Percentiles rank a stretch among this genome's conserved stretches.
phyloP scores from a whole-genome alignment of 2,888 invertebrate species.

The Acrobasis suavella region DNA sequence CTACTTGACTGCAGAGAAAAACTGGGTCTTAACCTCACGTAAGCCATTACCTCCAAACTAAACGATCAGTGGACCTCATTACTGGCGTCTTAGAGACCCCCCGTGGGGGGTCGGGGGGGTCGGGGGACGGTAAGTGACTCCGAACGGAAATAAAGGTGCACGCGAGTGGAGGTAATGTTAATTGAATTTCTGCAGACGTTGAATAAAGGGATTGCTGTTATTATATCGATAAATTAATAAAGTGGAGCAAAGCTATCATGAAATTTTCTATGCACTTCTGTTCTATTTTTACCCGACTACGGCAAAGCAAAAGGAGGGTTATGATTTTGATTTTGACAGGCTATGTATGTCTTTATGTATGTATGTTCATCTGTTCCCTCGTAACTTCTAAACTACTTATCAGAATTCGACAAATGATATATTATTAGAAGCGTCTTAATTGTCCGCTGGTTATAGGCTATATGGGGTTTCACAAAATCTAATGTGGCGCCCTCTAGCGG shows the following conservation, averaged over 20 bases:
- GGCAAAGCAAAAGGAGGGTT: no score
- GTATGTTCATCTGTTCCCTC: no score
- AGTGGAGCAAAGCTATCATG: background rate
- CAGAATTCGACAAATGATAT: no score
- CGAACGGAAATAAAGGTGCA: slow-evolving; percentile 83
- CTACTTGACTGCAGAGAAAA: slow-evolving; percentile 32
- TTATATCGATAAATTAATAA: slow-evolving; percentile 33
- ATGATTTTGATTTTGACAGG: no score
- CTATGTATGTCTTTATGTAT: no score
- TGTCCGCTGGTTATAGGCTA: no score
- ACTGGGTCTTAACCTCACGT: slow-evolving; percentile 62
- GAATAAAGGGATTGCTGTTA: slow-evolving; percentile 47
- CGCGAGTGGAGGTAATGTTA: slow-evolving; percentile 83
- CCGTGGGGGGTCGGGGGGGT: slow-evolving; percentile 28
- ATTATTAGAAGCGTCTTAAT: no score
- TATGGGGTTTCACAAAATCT: no score
- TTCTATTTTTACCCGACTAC: no score
- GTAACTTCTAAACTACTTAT: no score
- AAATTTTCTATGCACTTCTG: no score
- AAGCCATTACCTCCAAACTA: slow-evolving; percentile 79
- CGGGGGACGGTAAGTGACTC: slow-evolving; percentile 71
- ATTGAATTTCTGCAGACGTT: slow-evolving; percentile 83
- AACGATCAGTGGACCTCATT: slow-evolving; percentile 81
- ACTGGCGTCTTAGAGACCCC: slow-evolving; percentile 64
- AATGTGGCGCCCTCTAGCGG: no score